These are phyloP conservation scores for Cetonia aurata DNA, from an alignment of 2,888 invertebrate species.

Conservation along the genomic window DNA sequence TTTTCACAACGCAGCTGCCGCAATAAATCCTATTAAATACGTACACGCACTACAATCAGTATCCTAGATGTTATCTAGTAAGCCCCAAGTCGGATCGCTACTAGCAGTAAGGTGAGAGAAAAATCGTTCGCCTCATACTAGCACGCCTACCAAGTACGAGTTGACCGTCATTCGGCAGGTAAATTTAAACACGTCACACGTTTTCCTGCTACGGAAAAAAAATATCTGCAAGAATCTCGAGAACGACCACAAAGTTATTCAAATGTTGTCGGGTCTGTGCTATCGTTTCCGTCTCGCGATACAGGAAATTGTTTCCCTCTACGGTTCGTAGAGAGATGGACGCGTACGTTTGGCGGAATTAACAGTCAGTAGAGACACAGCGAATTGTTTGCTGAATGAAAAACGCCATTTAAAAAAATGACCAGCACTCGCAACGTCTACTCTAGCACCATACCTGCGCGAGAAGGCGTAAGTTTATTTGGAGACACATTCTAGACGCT, in stretches of 20 bases:
- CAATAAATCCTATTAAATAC: conserved; percentile 6
- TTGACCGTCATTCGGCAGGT: conserved; percentile 23
- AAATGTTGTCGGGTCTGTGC: conserved; percentile 19
- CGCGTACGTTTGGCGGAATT: conserved; percentile 28
- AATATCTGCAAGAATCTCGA: conserved; percentile 25
- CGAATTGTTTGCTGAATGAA: conserved; percentile 25
- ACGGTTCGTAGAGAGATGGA: conserved; percentile 24
- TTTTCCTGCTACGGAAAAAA: conserved; percentile 4
- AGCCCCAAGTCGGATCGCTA: background rate
- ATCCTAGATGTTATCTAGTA: conserved; percentile 19
- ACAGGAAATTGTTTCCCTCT: conserved; percentile 27
- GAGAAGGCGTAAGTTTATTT: conserved; percentile 24
- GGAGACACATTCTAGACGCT: conserved; percentile 11
- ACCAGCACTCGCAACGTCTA: background rate
- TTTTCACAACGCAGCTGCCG: background rate
- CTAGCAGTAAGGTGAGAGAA: conserved; percentile 10
- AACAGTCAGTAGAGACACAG: conserved; percentile 8
- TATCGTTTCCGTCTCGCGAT: conserved; percentile 36
- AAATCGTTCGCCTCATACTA: background rate
- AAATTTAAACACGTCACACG: conserved; percentile 36
- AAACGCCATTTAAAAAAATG: conserved; percentile 35
- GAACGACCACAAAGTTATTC: conserved; percentile 30
- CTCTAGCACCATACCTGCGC: conserved; percentile 7
- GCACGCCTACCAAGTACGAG: conserved; percentile 16
- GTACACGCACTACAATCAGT: background rate